Base-by-base conservation (phyloP, 2,797 vertebrate genomes). In the Tympanoctomys barrerae region DNA sequence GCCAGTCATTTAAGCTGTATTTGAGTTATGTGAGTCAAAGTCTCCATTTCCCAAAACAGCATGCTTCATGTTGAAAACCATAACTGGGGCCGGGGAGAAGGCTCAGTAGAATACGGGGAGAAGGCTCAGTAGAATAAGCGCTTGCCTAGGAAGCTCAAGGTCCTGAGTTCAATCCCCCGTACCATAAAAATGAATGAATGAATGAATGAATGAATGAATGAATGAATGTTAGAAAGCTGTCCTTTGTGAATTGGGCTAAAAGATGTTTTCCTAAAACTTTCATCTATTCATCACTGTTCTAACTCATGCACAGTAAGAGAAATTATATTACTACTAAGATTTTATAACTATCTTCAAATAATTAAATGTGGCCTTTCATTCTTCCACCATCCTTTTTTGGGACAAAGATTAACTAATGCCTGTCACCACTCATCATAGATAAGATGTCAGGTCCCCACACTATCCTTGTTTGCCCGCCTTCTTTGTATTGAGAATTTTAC, bases 401-500 rank as follows among this genome's bases (percentile, higher is more conserved):
- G 54, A 61, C 87, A 84, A 64, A 82, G 64, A 95, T 82, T 62
- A 59, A 36, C 36, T 13, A 57, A 18, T 81, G 61, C 61, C 68
- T 82, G 21, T 71, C 71, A 93, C 1, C 49, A 68, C 64, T 93
- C 31, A 39, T 70, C 42, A 49, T 19, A 52, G 16, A 78, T 70
- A 93, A 90, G 33, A 64, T 75, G 36, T 42, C 85, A 46, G 22
- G 16, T 81, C 28, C 19, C 70, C 5, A 75, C 24, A 49, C 46
- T n/a, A 14, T 82, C 82, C 75, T 80, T 80, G 18, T 9, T 86
- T 85, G 46, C 77, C 71, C 83, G 46, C 62, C 78, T 94, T 93
- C 89, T 94, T 91, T 79, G 78, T 82, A 64, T 33, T 39, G 36
- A 88, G 39, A 89, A 81, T 82, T 78, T 94, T 89, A 73, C 22